phyloP scores from a whole-genome alignment of 2,113 vertebrate genomes.

The Glaucidium brasilianum region DNA sequence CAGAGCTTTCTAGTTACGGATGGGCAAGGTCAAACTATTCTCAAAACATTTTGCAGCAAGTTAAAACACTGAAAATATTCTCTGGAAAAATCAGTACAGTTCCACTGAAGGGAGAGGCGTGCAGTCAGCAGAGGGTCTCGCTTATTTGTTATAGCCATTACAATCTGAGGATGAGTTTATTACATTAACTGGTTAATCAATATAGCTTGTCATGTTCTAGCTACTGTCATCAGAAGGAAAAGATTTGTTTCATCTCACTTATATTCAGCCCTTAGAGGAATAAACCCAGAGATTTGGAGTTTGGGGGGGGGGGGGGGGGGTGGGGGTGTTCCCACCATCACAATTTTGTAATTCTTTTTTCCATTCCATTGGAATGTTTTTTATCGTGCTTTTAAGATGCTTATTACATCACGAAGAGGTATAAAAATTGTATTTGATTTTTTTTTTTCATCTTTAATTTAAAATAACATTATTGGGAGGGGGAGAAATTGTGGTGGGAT shows the following conservation, averaged over 20 bases:
- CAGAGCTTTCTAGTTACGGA: background rate
- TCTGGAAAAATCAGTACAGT: background rate
- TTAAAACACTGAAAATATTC: background rate
- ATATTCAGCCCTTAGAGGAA: background rate
- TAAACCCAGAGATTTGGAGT: background rate
- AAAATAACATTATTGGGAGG: background rate
- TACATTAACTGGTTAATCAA: background rate
- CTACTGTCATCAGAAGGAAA: background rate
- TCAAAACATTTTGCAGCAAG: background rate
- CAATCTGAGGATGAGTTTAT: background rate
- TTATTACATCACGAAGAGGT: background rate
- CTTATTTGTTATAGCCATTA: rapidly evolving
- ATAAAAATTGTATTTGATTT: background rate
- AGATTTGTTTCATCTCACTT: background rate
- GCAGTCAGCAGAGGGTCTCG: background rate
- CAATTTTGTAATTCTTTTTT: background rate
- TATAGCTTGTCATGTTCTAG: background rate
- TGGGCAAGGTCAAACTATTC: background rate
- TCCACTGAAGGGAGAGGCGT: background rate
- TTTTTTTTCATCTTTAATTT: background rate
- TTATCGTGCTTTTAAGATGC: background rate
- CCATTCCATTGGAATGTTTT: rapidly evolving
- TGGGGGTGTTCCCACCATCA: rapidly evolving
- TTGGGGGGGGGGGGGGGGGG: background rate
- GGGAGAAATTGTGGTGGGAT: background rate